Base-by-base conservation (phyloP, 1,140 invertebrate species). In the Drosophila aff. region DNA sequence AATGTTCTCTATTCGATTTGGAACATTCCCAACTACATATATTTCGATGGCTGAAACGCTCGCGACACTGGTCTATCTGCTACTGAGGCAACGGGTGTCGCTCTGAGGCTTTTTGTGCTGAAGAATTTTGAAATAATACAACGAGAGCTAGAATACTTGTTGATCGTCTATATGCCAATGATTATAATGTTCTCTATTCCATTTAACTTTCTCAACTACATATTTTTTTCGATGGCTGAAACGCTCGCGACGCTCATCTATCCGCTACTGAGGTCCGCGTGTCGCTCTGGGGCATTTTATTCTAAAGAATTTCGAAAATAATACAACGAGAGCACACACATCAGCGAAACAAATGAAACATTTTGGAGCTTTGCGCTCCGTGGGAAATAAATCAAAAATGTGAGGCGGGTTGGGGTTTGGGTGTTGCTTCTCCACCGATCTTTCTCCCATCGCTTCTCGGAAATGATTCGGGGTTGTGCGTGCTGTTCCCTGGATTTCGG, bases 21-120 rank as follows among this genome's bases (percentile, higher is more conserved):
- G 0, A 38, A 55, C 58, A 62, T 66, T 64, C 47, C 41, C 28
- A 69, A 41, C 23, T 49, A 57, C 43, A 69, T 72, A 72, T 68
- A 38, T 38, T 38, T 38, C 36, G 36, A 41, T 73, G 33, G 67
- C 46, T 61, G 85, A 72, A 84, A 81, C 85, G 81, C 64, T 89
- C 84, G 85, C 85, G 78, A 49, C 85, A 85, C 79, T 89, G 52
- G 85, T 50, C 76, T 67, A 49, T 84, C 78, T 90, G 85, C 67
- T 84, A 89, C 84, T 89, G 84, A 81, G 74, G 46, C 26, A 9
- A 5, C 57, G 73, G 76, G 23, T 53, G 53, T n/a, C 55, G 74
- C 74, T 84, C 78, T 41, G 74, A 63, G 50, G 21, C 66, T 59
- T 79, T 87, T 84, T 89, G 78, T 87, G 83, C 81, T 41, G 79